Base-by-base conservation (phyloP, 2,888 invertebrate species). In the Tromatobia lineatoria region DNA sequence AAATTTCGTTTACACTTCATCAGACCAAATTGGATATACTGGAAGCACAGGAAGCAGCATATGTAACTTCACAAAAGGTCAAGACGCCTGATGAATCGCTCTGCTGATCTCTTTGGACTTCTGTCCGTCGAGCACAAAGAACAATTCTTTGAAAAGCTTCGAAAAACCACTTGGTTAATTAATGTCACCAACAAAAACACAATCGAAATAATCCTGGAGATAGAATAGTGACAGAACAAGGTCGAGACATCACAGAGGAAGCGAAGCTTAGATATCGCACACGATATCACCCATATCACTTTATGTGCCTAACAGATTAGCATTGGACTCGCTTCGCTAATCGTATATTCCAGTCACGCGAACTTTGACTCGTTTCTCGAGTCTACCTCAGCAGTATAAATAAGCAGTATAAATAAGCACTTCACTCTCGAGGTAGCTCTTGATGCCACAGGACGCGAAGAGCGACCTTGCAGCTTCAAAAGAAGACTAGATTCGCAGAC, bases 271-370 rank as follows among this genome's bases (percentile, higher is more conserved):
- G 54, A 54, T 52, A 52, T 52, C 18, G 50, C 50, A 4, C 50
- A 7, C 54, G 54, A 54, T 57, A 61, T n/a, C 34, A 15, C 29
- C 42, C 66, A 20, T 66, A 67, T 67, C 67, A 29, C 29, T 76
- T 42, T 76, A 15, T 77, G 45, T 71, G 67, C 73, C 42, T 57
- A 45, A 71, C 66, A 38, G 82, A 73, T 82, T 82, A 77, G 47
- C 77, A 77, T 77, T 71, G 42, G 45, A 57, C 73, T 29, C 66
- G 18, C 38, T 67, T 50, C 50, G 34, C 23, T 42, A 61, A 81
- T 70, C 61, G 15, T 45, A 45, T 73, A 82, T 77, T 82, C 77
- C 18, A 59, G 66, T 77, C 82, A 82, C 77, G 82, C 73, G 67
- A 77, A 67, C 77, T 77, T 71, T 50, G 59, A 82, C 76, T 67